These are phyloP conservation scores for Drosophila neonasuta DNA, from an alignment of 2,888 invertebrate species.

Conservation along the genomic window DNA sequence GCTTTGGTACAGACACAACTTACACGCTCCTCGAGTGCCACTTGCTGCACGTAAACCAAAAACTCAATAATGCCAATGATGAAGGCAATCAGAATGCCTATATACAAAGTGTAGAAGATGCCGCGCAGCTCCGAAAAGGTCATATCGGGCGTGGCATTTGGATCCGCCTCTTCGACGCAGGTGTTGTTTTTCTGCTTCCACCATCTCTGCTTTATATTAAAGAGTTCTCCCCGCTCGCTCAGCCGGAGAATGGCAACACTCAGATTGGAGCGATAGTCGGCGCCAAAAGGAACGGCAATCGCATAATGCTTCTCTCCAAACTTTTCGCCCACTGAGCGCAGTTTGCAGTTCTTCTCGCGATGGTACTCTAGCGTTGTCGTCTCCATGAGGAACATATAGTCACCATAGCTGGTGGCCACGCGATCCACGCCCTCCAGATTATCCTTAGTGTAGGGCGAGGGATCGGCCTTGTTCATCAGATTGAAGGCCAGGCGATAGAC, in stretches of 20 bases:
- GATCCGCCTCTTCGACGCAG: slow-evolving; percentile 50
- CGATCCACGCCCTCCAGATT: slow-evolving; percentile 93
- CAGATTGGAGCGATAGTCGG: slow-evolving; percentile 89
- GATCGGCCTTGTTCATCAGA: slow-evolving; percentile 91
- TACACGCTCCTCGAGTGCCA: slow-evolving; percentile 90
- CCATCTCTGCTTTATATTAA: slow-evolving; percentile 93
- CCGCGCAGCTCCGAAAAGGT: slow-evolving; percentile 89
- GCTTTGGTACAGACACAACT: background rate
- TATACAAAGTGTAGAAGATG: slow-evolving; percentile 91
- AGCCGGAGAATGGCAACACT: slow-evolving; percentile 95
- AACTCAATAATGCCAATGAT: slow-evolving; percentile 92
- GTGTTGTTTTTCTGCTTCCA: slow-evolving; percentile 88
- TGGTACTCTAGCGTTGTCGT: slow-evolving; percentile 96
- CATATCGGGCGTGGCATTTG: slow-evolving; percentile 64
- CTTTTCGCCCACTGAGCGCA: slow-evolving; percentile 90
- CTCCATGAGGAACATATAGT: slow-evolving; percentile 98
- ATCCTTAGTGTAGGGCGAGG: slow-evolving; percentile 89
- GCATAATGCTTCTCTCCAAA: slow-evolving; percentile 97
- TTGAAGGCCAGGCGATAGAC: slow-evolving; percentile 94
- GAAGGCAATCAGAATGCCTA: slow-evolving; percentile 88
- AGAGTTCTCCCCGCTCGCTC: slow-evolving; percentile 93
- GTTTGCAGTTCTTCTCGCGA: slow-evolving; percentile 89
- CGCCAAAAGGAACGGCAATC: slow-evolving; percentile 92
- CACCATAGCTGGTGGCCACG: slow-evolving; percentile 87
- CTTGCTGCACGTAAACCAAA: slow-evolving; percentile 89